phyloP scores from a whole-genome alignment of 2,113 vertebrate genomes.

The Thryonomys swinderianus region DNA sequence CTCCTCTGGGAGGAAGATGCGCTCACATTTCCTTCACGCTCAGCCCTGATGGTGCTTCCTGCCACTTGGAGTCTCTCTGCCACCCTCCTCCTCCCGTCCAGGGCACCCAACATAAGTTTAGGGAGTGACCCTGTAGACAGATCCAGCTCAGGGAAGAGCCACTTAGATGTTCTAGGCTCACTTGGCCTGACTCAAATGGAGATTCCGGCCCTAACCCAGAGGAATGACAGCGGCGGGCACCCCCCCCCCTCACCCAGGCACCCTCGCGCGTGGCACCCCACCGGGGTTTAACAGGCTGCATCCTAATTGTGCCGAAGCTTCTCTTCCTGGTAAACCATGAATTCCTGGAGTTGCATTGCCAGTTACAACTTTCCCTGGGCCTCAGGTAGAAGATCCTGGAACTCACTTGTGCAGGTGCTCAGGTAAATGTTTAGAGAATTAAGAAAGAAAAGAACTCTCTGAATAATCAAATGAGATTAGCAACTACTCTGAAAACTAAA shows the following conservation, averaged over 20 bases:
- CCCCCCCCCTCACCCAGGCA: not conserved
- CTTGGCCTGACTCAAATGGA: not conserved
- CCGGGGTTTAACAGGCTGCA: not conserved
- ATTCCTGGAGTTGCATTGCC: not conserved
- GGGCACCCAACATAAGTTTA: not conserved
- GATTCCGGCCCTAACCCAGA: not conserved
- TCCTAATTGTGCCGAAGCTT: not conserved
- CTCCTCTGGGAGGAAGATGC: not conserved
- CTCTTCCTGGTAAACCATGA: not conserved
- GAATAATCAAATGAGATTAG: not conserved
- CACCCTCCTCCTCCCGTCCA: not conserved
- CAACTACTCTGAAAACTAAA: not conserved
- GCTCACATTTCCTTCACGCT: not conserved
- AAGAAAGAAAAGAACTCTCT: constrained; percentile 26
- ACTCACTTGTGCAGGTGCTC: not conserved
- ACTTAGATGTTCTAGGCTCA: not conserved
- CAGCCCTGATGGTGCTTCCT: not conserved
- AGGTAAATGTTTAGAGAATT: constrained; percentile 31
- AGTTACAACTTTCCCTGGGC: not conserved
- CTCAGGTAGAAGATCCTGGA: not conserved
- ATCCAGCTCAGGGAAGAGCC: not conserved
- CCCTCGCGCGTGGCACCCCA: not conserved
- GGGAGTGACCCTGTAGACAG: not conserved
- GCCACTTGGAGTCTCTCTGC: not conserved
- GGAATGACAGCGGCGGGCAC: not conserved